Percentiles rank a stretch among this genome's conserved stretches.
Conservation (phyloP, 2,888 invertebrate species). For the Chesias legatella region DNA sequence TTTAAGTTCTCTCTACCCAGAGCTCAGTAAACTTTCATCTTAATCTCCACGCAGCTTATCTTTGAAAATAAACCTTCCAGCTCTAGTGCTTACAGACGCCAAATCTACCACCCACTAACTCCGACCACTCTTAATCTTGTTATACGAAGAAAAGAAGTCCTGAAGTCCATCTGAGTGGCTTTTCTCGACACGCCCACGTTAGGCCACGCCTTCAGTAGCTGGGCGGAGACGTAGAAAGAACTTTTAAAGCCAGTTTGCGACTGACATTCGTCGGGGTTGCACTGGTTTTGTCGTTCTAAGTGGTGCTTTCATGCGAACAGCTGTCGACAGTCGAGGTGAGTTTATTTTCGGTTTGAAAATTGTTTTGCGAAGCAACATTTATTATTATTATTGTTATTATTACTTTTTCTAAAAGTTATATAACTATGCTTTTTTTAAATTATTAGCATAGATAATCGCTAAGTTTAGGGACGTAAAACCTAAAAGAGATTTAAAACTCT, state of each 20-base stretch:
- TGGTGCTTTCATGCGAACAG: slow-evolving; percentile 32
- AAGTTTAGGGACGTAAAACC: no score
- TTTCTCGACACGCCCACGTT: slow-evolving; percentile 55
- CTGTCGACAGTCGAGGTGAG: slow-evolving; percentile 19
- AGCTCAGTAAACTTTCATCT: slow-evolving; percentile 3
- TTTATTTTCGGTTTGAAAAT: not conserved
- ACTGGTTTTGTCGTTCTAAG: slow-evolving; percentile 16
- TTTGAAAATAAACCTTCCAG: slow-evolving; percentile 1
- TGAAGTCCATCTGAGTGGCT: slow-evolving; percentile 62
- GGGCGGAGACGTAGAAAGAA: slow-evolving; percentile 46
- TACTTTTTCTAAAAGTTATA: no score
- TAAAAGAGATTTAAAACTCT: no score
- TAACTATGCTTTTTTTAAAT: no score
- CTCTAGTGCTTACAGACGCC: no score
- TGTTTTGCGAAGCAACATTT: no score
- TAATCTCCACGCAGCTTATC: no score
- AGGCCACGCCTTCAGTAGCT: slow-evolving; percentile 58
- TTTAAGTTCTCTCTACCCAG: no score
- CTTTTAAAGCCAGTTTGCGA: slow-evolving; percentile 43
- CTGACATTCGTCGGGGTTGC: slow-evolving; percentile 33
- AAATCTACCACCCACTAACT: slow-evolving; percentile 2
- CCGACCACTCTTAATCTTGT: slow-evolving; percentile 55
- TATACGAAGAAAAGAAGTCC: slow-evolving; percentile 59
- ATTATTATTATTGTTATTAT: no score
- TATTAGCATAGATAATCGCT: no score